phyloP scores from a whole-genome alignment of 2,113 vertebrate genomes.

The Lagopus leucura region DNA sequence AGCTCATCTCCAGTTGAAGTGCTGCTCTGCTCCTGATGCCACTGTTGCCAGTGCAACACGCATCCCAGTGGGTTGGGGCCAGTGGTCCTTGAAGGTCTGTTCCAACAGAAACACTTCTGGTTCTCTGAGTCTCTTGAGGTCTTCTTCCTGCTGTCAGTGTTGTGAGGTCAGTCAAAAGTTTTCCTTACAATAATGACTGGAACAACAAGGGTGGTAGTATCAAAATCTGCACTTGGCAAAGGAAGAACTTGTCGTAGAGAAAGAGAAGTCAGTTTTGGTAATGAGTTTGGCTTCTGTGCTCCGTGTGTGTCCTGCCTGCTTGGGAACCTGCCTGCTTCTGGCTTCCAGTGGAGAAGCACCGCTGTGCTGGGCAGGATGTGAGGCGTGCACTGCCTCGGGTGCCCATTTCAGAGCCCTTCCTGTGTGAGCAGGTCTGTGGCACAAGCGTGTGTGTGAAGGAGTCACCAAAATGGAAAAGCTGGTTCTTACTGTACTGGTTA shows the following conservation, averaged over 20 bases:
- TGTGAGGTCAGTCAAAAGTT: neutral
- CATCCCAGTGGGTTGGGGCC: neutral
- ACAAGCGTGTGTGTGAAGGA: fast-evolving
- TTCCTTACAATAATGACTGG: neutral
- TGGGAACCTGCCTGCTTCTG: fast-evolving
- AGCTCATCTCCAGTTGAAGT: neutral
- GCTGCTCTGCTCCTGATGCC: fast-evolving
- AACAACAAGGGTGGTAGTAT: neutral
- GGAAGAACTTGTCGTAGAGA: neutral
- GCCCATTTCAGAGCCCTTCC: neutral
- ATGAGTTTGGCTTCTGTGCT: neutral
- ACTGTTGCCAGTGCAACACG: fast-evolving
- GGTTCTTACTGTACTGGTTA: neutral
- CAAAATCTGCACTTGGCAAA: neutral
- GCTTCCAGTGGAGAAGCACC: neutral
- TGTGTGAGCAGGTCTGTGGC: neutral
- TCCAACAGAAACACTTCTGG: neutral
- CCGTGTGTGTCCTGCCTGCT: neutral
- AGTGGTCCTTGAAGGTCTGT: neutral
- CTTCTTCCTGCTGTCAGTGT: neutral
- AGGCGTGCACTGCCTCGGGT: fast-evolving
- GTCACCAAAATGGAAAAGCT: fast-evolving
- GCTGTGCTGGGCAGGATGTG: fast-evolving
- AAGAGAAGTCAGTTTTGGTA: neutral
- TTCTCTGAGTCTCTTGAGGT: neutral